Evolutionary conservation across 1,140 invertebrate genomes (phyloP), one percentile per base, ranked within the genome.

Genomic region (Asbolus verrucosus): DNA sequence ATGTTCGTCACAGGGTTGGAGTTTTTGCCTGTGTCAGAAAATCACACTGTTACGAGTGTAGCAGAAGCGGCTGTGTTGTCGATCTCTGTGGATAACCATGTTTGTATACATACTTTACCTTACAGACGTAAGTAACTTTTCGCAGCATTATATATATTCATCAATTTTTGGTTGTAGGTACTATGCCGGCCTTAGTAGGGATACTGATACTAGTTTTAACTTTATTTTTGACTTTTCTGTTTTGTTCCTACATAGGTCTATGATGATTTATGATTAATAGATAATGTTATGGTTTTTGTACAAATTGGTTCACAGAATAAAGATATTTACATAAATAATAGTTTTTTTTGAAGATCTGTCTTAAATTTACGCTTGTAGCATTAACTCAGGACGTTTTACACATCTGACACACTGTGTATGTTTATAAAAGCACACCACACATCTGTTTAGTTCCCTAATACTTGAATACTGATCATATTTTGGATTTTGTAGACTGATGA

Each of bases 1-100:
- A 96, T 96, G 89, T 98, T 98, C 84, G 92, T 98, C 27, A 98
- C 96, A 27, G 95, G 95, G 9, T 82, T 98, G 60, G 91, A 95
- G 82, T 97, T 98, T 84, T 82, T 97, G 65, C 91, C 92, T 14
- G 90, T 89, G 13, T 74, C 77, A 6, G 71, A 80, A 71, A 73
- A 76, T 31, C 75, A 78, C 67, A 86, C 86, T 65, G 87, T 92
- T 41, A 87, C 87, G 9, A 89, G 89, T 77, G 87, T 89, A 75
- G 88, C 91, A 19, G 91, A 93, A 79, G 91, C 94, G 61, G 94
- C 94, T 6, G 90, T 97, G 70, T 85, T 98, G 39, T 96, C 94
- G 79, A 95, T 98, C 75, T 97, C 95, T 13, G 94, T 97, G 36
- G 96, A 98, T 84, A 97, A 97, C 83, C 91, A 91, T 83, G 90